These are phyloP conservation scores for Anoplopoma fimbria DNA, from an alignment of 2,113 vertebrate species.

Conservation along the genomic window DNA sequence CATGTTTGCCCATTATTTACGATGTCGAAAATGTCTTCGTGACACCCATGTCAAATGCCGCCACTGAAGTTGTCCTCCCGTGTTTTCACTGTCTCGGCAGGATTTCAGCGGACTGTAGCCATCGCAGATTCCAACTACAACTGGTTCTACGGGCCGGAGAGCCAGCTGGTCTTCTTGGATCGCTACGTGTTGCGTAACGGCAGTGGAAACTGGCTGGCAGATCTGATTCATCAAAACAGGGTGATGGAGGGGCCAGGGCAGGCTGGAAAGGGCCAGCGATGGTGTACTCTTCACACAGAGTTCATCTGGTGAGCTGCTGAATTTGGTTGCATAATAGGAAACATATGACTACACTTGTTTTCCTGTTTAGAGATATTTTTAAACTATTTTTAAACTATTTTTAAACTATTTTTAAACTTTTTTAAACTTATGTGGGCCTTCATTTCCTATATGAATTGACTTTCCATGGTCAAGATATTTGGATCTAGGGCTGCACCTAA, in stretches of 20 bases:
- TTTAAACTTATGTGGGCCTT: too few relatives aligned
- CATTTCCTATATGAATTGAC: not conserved
- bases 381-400: too few relatives aligned
- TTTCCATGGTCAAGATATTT: not conserved
- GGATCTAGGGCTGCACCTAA: not conserved
- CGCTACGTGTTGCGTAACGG: constrained; percentile 96
- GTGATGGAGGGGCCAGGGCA: constrained; percentile 92
- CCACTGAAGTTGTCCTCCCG: constrained; percentile 7
- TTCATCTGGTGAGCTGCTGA: constrained; percentile 92
- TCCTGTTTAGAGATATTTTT: not conserved
- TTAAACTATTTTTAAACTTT: too few relatives aligned
- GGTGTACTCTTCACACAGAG: constrained; percentile 98
- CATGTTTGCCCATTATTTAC: not conserved
- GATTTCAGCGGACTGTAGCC: constrained; percentile 96
- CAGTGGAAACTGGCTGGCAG: constrained; percentile 97
- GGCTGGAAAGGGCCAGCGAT: constrained; percentile 94
- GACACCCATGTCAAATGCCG: not conserved
- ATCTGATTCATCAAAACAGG: constrained; percentile 91
- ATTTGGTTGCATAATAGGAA: not conserved
- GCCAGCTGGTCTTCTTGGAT: constrained; percentile 97
- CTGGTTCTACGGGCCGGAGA: constrained; percentile 99
- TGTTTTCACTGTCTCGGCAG: constrained; percentile 72
- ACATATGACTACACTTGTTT: not conserved
- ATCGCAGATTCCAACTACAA: constrained; percentile 99
- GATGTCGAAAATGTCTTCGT: not conserved